Base-by-base conservation (phyloP, 2,797 vertebrate species). In the Hylomyscus alleni region DNA sequence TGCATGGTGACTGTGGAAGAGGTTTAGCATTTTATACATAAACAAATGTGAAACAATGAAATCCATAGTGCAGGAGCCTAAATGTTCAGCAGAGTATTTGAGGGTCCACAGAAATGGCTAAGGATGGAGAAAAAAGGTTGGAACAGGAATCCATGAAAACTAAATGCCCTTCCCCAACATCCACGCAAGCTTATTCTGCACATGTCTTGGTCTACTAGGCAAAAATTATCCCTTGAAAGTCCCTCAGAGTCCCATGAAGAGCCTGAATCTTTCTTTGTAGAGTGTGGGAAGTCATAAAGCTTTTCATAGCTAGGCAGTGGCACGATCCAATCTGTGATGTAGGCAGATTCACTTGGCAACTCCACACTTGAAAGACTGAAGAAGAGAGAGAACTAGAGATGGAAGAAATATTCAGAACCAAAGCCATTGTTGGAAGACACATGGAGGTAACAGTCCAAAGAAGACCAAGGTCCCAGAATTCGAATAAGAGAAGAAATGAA, bases 251-350 rank as follows among this genome's bases (percentile, higher is more conserved):
- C 89, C 89, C 62, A 34, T 72, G 60, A 94, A 77, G 83, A 94
- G 52, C 52, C 76, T 94, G 72, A 10, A 22, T 92, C 82, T 96
- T 97, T 95, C 96, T 96, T 91, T 95, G 86, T 52, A 89, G 77
- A 95, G 85, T 56, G 78, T 95, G 85, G 96, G 96, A 84, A 95
- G 90, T 93, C 85, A 73, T 73, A 91, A 92, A 76, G 95, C 96
- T 96, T 97, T 97, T 97, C 96, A 96, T 96, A 97, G 95, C 93
- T 94, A 96, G 73, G 77, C 87, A 96, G 87, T 94, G 93, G 94
- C 90, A 97, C 87, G 80, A 95, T 96, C 93, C 96, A 97, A 96
- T 94, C 96, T 97, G 97, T 96, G 95, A 97, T 95, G 91, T 95
- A 93, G 76, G 95, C 93, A 81, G 82, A 95, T 94, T 54, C 24